Evolutionary conservation across 2,888 invertebrate genomes (phyloP).

Genomic region (Allacma fusca): DNA sequence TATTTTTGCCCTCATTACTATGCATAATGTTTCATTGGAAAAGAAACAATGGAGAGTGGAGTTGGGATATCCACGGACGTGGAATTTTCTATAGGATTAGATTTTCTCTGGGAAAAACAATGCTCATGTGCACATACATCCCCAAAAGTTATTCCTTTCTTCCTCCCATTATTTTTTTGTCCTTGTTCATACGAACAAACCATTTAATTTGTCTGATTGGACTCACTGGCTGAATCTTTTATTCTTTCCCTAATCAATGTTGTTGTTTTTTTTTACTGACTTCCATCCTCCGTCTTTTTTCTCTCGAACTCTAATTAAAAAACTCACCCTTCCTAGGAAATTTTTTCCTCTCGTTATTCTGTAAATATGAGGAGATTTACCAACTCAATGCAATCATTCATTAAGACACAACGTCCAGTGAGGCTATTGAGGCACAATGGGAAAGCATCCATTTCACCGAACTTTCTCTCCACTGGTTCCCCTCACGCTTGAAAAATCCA

Average conservation of each 20-base stretch:
- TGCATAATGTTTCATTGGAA: not conserved
- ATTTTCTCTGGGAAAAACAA: not conserved
- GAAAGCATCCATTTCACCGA: too few species aligned
- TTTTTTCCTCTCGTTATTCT: not conserved
- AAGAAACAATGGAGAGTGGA: not conserved
- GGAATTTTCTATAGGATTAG: conserved; percentile 8
- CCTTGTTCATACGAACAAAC: conserved; percentile 16
- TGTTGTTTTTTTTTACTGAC: conserved; percentile 27
- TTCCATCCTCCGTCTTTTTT: conserved; percentile 23
- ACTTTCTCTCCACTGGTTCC: too few species aligned
- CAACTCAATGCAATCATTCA: not conserved
- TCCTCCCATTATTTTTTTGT: conserved; percentile 6
- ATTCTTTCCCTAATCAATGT: conserved; percentile 25
- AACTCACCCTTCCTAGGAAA: not conserved
- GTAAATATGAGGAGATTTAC: conserved; percentile 4
- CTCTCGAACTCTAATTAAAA: conserved; percentile 25
- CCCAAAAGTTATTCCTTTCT: not conserved
- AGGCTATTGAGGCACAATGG: not conserved
- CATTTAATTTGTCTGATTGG: conserved; percentile 38
- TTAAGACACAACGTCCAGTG: not conserved
- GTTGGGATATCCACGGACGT: not conserved
- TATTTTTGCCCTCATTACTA: too few species aligned
- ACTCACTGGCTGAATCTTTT: conserved; percentile 23
- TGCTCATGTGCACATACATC: not conserved
- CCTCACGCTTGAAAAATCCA: too few species aligned